Percentiles rank a stretch among this genome's conserved stretches.
Evolutionary conservation across 1,140 invertebrate species (phyloP).

Genomic region (Solen grandis): DNA sequence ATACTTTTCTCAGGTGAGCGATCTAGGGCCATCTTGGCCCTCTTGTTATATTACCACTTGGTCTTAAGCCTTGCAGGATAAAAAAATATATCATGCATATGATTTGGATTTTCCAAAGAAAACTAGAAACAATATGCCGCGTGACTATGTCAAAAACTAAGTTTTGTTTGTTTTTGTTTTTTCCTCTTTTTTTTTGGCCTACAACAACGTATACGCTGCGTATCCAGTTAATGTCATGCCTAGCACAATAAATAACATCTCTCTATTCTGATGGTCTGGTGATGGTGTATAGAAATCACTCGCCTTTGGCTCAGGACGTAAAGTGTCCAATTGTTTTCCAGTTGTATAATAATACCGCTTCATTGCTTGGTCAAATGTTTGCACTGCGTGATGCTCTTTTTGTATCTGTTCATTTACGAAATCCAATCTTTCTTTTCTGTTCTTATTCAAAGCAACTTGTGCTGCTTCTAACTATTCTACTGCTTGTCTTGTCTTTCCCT

Average conservation of each 20-base stretch:
- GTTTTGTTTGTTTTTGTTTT: neutral
- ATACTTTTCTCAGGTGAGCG: too few relatives aligned
- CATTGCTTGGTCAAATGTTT: slow-evolving; percentile 36
- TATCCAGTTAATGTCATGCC: slow-evolving; percentile 36
- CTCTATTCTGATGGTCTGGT: too few relatives aligned
- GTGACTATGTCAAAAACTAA: slow-evolving; percentile 2
- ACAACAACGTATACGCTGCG: slow-evolving; percentile 20
- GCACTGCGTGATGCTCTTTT: slow-evolving; percentile 27
- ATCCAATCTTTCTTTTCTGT: too few relatives aligned
- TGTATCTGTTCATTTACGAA: too few relatives aligned
- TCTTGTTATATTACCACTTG: slow-evolving; percentile 1
- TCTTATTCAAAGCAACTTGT: slow-evolving; percentile 29
- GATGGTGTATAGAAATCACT: slow-evolving; percentile 49
- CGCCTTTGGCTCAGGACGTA: slow-evolving; percentile 17
- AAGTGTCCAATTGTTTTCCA: neutral
- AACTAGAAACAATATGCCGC: neutral
- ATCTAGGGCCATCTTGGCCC: too few relatives aligned
- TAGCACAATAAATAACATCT: too few relatives aligned
- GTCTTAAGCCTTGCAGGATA: neutral
- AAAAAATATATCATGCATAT: slow-evolving; percentile 17
- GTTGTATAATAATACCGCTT: slow-evolving; percentile 32
- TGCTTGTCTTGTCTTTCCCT: slow-evolving; percentile 40
- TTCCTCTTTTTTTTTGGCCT: slow-evolving; percentile 14
- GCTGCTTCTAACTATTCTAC: too few relatives aligned
- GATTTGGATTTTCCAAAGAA: slow-evolving; percentile 9